Evolutionary conservation across 1,140 invertebrate genomes (phyloP).

Genomic region (Drosophila nigromelanica): DNA sequence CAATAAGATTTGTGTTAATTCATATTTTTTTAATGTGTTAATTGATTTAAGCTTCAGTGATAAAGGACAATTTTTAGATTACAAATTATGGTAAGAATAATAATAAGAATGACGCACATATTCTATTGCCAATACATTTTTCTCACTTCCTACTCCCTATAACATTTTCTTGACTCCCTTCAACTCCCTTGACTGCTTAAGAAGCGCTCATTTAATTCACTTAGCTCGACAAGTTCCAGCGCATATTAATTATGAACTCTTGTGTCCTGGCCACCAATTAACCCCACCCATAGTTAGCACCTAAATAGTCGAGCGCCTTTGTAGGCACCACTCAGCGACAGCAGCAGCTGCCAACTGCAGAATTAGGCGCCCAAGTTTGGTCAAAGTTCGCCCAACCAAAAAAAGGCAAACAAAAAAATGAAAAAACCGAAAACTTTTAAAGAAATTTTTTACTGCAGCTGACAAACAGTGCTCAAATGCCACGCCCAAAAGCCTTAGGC

Average conservation of each 20-base stretch:
- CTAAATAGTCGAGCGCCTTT: slow-evolving; percentile 22
- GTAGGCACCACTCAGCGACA: background rate
- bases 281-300: background rate
- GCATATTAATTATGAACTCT: slow-evolving; percentile 63
- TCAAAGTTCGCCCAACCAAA: slow-evolving; percentile 4
- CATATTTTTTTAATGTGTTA: too few relatives aligned
- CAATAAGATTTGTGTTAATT: too few relatives aligned
- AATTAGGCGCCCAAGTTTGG: slow-evolving; percentile 17
- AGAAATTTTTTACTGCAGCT: background rate
- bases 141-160: too few relatives aligned
- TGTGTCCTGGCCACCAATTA: background rate
- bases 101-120: too few relatives aligned
- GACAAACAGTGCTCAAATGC: background rate
- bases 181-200: background rate
- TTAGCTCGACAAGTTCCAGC: slow-evolving; percentile 49
- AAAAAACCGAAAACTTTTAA: background rate
- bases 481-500: background rate
- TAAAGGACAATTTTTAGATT: too few relatives aligned
- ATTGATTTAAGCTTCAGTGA: too few relatives aligned
- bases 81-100: too few relatives aligned
- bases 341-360: slow-evolving; percentile 30
- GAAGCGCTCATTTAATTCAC: slow-evolving; percentile 63
- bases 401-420: background rate
- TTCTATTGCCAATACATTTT: too few relatives aligned
- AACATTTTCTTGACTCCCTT: background rate